Base-by-base conservation (phyloP, 2,888 invertebrate genomes). In the Phrixothrix hirtus region DNA sequence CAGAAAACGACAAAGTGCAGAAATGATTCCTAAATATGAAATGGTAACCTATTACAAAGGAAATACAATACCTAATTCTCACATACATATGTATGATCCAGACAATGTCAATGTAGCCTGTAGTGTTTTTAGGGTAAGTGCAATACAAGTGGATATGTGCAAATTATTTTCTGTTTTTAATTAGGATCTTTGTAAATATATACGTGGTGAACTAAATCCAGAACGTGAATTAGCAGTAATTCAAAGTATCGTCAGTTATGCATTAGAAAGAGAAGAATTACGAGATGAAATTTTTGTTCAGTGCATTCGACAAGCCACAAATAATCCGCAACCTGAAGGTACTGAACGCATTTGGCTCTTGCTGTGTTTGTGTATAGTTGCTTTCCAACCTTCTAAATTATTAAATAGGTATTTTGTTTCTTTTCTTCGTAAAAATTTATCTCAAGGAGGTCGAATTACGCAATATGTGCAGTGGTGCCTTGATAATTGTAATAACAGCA, bases 381-480 rank as follows among this genome's bases (percentile, higher is more conserved):
- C 95, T 10, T 96, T 95, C 78, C 92, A 92, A 70, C 95, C 96
- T 0, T 86, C 88, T 61, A 91, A 92, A 75, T 79, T 88, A 0
- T 80, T 93, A 5, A 84, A 86, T 68, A 89, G 90, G 69, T 91
- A 92, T 77, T 87, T 89, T 62, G 80, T 88, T 17, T 86, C 87
- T 10, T 90, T 89, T 70, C 75, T 91, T 38, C 84, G 84, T 65
- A 87, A 87, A 70, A 87, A 84, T 70, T 69, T 86, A 14, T 78
- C 80, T n/a, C 77, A 83, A 41, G 85, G 85, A 36, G 87, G 87
- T 2, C 84, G 85, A 66, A 76, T 88, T 13, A 79, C 85, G 4
- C 93, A 94, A 73, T 94, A 93, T 70, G 93, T 94, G 6, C 91
- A 93, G 74, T 95, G 94, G 91, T 95, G 95, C 71, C 80, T 94